A percentile compares a stretch with the other conserved stretches of the same genome.
Conservation (phyloP, 2,797 vertebrate genomes). For the Amniataba percoides region DNA sequence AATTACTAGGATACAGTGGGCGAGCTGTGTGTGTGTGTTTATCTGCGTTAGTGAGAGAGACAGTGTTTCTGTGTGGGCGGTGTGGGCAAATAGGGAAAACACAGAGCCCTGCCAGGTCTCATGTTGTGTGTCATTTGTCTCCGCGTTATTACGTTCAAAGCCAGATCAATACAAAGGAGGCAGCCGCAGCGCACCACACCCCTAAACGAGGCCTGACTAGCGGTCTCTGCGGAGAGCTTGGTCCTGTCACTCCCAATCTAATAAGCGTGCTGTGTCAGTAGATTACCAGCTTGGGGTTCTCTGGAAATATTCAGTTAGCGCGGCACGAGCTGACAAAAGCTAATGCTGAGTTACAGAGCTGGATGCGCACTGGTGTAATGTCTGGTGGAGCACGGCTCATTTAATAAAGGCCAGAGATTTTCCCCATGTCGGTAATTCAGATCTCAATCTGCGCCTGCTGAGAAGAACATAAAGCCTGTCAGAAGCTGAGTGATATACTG, state of each 20-base stretch:
- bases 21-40: constrained; percentile 54
- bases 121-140: constrained; percentile 81
- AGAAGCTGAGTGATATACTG: constrained; percentile 19
- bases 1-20: constrained; percentile 70
- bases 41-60: constrained; percentile 45
- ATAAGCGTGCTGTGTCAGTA: constrained; percentile 73
- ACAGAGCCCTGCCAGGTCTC: constrained; percentile 71
- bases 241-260: constrained; percentile 81
- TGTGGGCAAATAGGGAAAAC: constrained; percentile 64
- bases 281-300: constrained; percentile 71
- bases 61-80: constrained; percentile 49
- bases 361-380: constrained; percentile 55
- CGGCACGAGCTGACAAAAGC: constrained; percentile 72
- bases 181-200: constrained; percentile 63
- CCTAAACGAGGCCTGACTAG: constrained; percentile 70
- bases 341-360: constrained; percentile 68
- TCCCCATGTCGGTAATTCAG: constrained; percentile 51
- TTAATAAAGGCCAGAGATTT: constrained; percentile 68
- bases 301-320: constrained; percentile 80
- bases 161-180: constrained; percentile 77
- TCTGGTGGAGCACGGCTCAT: constrained; percentile 59
- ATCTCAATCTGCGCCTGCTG: constrained; percentile 61
- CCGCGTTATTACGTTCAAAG: constrained; percentile 71
- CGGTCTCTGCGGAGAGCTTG: constrained; percentile 79
- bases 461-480: constrained; percentile 53